Evolutionary conservation across 2,888 invertebrate genomes (phyloP).

Genomic region (Philereme transversata): DNA sequence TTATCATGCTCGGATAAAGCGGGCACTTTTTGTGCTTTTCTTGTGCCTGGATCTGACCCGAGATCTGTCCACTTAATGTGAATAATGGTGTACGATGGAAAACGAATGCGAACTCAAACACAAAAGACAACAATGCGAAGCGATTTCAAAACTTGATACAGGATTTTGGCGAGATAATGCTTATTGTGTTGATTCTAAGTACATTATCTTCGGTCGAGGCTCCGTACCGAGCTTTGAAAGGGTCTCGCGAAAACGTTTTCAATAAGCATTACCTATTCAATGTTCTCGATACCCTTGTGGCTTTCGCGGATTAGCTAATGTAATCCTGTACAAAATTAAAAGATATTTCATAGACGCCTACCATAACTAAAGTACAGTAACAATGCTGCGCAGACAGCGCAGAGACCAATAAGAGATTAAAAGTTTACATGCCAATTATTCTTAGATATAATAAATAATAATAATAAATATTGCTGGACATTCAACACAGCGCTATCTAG

Average conservation of each 20-base stretch:
- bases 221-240: slow-evolving; percentile 21
- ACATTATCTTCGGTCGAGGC: slow-evolving; percentile 44
- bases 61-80: slow-evolving; percentile 85
- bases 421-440: neutral
- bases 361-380: neutral
- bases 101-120: slow-evolving; percentile 81
- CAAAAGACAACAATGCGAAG: slow-evolving; percentile 82
- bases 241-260: slow-evolving; percentile 20
- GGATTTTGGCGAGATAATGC: slow-evolving; percentile 72
- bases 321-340: neutral
- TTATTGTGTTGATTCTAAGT: slow-evolving; percentile 50
- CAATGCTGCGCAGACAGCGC: no score
- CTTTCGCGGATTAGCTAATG: slow-evolving; percentile 4
- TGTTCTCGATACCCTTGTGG: slow-evolving; percentile 21
- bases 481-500: no score
- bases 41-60: slow-evolving; percentile 84
- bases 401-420: no score
- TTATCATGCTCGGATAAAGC: slow-evolving; percentile 85
- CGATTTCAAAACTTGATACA: slow-evolving; percentile 82
- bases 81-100: slow-evolving; percentile 84
- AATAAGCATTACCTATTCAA: slow-evolving; percentile 22
- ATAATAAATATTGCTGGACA: no score
- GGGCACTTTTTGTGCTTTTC: slow-evolving; percentile 84
- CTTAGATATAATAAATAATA: no score
- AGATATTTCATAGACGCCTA: neutral